Evolutionary conservation across 1,140 invertebrate genomes (phyloP), one percentile per base, ranked within the genome.

Genomic region (Pseudoatta argentina): DNA sequence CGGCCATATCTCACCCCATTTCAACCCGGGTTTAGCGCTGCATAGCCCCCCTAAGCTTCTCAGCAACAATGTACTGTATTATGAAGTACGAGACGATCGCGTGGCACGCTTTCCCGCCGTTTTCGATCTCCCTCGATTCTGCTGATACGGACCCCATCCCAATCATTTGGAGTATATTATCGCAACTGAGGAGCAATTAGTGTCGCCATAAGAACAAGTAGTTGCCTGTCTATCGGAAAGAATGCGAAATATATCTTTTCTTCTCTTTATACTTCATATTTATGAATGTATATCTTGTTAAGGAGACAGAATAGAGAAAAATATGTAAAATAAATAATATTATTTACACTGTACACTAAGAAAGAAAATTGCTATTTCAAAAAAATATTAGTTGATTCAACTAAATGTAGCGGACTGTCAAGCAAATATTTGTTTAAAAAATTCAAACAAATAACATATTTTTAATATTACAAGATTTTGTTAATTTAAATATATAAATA

Each of bases 41-140:
- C 91, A 91, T 90, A n/a, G 88, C 14, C 91, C 92, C 90, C 90
- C 91, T 89, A 91, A 90, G 88, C 93, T 91, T 86, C 69, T 34
- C 39, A 89, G 88, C 87, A 92, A 93, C 92, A 92, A 93, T 94
- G 90, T 92, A 93, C 88, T 83, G 87, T 91, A 93, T 94, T 94
- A 94, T 92, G 90, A 92, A 90, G 88, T 93, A 91, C 90, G 87
- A 69, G 87, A 48, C 48, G 48, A 69, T 82, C 78, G 30, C 67
- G 55, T 75, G 79, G 63, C 39, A 61, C 34, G 53, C 57, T 75
- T 86, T 71, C 57, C 86, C 71, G 75, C 77, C 87, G 67, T 91
- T 90, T 88, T 77, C 61, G 44, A 72, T 83, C 48, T 51, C 48
- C 48, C 48, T 51, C 51, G 55, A 21, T n/a, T 44, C 59, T 59